phyloP scores from a whole-genome alignment of 2,797 vertebrate species.

The Danio aesculapii region DNA sequence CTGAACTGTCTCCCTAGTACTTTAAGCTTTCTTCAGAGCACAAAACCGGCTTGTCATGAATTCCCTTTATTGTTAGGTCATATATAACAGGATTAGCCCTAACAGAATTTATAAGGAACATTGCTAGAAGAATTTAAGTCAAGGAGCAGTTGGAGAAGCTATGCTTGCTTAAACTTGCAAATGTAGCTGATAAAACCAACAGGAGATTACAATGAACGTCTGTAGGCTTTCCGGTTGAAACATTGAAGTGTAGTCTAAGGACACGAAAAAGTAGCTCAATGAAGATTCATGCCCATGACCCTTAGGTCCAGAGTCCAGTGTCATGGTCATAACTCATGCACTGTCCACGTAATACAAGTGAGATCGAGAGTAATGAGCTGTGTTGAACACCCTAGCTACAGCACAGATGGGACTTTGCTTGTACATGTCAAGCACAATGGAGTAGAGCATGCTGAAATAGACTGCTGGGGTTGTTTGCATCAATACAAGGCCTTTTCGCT shows the following conservation, averaged over 20 bases:
- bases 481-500: background rate
- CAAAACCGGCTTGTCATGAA: slow-evolving; percentile 67
- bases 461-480: slow-evolving; percentile 23
- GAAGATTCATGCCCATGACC: slow-evolving; percentile 53
- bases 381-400: slow-evolving; percentile 23
- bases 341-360: slow-evolving; percentile 44
- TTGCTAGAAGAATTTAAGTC: slow-evolving; percentile 7
- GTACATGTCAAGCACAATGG: slow-evolving; percentile 32
- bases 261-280: slow-evolving; percentile 33
- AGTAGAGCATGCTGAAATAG: background rate
- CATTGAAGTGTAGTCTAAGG: slow-evolving; percentile 39
- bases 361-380: slow-evolving; percentile 56
- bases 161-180: slow-evolving; percentile 21
- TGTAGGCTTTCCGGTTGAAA: background rate
- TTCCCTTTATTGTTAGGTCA: slow-evolving; percentile 77
- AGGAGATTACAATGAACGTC: background rate
- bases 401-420: slow-evolving; percentile 42
- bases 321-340: slow-evolving; percentile 48
- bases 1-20: background rate
- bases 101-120: slow-evolving; percentile 34
- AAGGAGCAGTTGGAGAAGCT: slow-evolving; percentile 59
- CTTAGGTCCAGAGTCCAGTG: slow-evolving; percentile 42
- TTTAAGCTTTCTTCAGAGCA: slow-evolving; percentile 36
- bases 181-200: background rate
- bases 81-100: slow-evolving; percentile 78